A percentile compares a stretch with the other conserved stretches of the same genome.
These are phyloP conservation scores for Morinoia aosen DNA, from an alignment of 2,888 invertebrate species.

Conservation along the genomic window DNA sequence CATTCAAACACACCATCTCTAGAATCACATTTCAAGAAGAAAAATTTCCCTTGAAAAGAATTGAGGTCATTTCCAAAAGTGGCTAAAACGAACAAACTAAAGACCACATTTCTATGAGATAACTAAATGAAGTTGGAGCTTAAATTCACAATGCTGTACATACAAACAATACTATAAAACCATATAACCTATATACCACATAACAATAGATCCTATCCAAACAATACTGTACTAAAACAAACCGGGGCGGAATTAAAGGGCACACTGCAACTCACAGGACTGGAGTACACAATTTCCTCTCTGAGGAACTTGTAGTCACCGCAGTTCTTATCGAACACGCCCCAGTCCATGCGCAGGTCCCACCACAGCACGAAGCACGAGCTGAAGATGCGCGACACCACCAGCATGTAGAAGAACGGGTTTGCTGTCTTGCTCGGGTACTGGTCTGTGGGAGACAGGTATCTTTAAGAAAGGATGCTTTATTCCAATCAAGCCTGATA, in stretches of 20 bases:
- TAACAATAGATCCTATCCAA: too few species aligned
- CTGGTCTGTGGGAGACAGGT: constrained; percentile 72
- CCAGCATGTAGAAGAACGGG: constrained; percentile 90
- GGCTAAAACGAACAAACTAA: too few species aligned
- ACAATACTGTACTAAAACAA: too few species aligned
- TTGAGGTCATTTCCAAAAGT: too few species aligned
- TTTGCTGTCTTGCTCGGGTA: constrained; percentile 80
- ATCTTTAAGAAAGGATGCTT: neutral
- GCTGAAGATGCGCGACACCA: constrained; percentile 85
- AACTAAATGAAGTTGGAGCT: too few species aligned
- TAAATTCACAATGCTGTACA: too few species aligned
- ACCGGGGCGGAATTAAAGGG: neutral
- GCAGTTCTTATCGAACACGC: constrained; percentile 90
- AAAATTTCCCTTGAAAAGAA: too few species aligned
- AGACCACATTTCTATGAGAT: too few species aligned
- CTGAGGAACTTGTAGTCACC: constrained; percentile 92
- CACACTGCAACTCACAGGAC: constrained; percentile 77
- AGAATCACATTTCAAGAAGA: too few species aligned
- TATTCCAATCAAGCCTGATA: neutral
- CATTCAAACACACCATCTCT: too few species aligned
- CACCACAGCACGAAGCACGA: constrained; percentile 96
- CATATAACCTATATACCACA: too few species aligned
- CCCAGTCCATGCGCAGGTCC: constrained; percentile 99
- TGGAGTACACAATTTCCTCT: constrained; percentile 95
- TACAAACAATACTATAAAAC: too few species aligned